These are phyloP conservation scores for Hydrolagus affinis DNA, from an alignment of 2,113 vertebrate genomes.

Conservation along the genomic window DNA sequence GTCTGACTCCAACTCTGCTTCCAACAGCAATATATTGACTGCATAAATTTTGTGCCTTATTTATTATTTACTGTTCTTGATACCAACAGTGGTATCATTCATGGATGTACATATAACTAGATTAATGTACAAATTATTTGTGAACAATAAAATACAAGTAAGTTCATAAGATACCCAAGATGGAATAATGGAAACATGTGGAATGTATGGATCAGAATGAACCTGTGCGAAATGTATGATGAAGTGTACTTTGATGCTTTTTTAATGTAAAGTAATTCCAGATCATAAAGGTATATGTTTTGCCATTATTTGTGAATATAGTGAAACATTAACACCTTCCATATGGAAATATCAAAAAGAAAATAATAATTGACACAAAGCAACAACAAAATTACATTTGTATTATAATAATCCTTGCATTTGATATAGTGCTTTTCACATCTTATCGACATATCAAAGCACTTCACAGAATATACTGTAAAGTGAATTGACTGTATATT, in stretches of 20 bases:
- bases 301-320: not conserved
- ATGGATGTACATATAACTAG: not conserved
- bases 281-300: not conserved
- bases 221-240: not conserved
- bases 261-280: conserved; percentile 2
- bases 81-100: not conserved
- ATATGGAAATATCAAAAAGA: no score
- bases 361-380: no score
- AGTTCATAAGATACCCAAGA: not conserved
- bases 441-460: no score
- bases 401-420: no score
- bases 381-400: no score
- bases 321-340: not conserved
- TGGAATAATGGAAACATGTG: not conserved
- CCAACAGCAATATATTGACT: not conserved
- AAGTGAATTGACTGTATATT: no score
- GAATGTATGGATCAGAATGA: not conserved
- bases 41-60: not conserved
- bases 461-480: no score
- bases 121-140: not conserved
- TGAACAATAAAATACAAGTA: not conserved
- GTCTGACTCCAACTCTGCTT: not conserved
- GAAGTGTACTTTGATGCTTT: not conserved
- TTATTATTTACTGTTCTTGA: not conserved
- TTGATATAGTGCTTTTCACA: no score